Evolutionary conservation across 2,113 vertebrate species (phyloP).

Genomic region (Poicephalus meyeri): DNA sequence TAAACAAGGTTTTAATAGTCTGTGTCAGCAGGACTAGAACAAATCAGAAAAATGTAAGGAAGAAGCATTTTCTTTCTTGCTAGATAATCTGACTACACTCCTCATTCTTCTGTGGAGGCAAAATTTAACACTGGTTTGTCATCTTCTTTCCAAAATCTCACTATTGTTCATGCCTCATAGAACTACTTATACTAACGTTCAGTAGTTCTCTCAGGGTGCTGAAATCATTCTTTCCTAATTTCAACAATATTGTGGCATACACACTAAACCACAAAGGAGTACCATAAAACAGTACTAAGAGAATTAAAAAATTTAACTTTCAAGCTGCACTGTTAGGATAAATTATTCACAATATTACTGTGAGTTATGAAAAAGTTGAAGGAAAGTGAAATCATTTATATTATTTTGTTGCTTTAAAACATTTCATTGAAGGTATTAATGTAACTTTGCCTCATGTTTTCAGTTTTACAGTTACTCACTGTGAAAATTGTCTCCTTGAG

Average conservation of each 20-base stretch:
- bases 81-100: not conserved
- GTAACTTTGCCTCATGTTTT: not conserved
- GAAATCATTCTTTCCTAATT: not conserved
- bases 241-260: not conserved
- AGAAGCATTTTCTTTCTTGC: not conserved
- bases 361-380: not conserved
- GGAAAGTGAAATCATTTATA: not conserved
- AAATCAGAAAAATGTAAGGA: slow-evolving; percentile 6
- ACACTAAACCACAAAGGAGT: not conserved
- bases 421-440: not conserved
- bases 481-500: not conserved
- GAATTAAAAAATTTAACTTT: not conserved
- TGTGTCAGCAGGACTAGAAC: slow-evolving; percentile 22
- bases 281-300: not conserved
- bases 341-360: not conserved
- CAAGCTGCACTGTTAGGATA: not conserved
- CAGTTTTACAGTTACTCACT: not conserved
- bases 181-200: slow-evolving; percentile 12
- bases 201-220: not conserved
- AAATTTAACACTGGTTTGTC: not conserved
- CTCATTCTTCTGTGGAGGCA: not conserved
- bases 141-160: not conserved
- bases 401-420: not conserved
- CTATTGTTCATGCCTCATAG: not conserved
- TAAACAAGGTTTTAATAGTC: slow-evolving; percentile 37